Percentiles rank a stretch among this genome's conserved stretches.
phyloP scores from a whole-genome alignment of 2,113 vertebrate genomes.

The Ochotona princeps region DNA sequence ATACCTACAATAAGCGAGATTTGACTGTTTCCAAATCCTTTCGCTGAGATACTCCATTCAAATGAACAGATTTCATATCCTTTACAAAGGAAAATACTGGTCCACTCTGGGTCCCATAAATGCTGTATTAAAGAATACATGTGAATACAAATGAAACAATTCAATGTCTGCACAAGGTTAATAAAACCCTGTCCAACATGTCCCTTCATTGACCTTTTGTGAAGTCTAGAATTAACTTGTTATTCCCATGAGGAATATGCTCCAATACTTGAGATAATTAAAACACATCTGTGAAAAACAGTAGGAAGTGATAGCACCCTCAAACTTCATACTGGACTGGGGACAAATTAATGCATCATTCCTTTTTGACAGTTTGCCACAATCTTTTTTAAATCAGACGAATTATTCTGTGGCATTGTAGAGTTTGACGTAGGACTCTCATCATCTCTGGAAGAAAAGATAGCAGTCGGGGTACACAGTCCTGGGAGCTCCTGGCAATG shows the following conservation, averaged over 20 bases:
- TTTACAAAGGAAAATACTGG: constrained; percentile 22
- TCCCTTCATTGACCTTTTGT: not conserved
- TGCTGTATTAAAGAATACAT: constrained; percentile 14
- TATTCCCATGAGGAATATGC: not conserved
- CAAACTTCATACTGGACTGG: not conserved
- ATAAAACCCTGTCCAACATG: not conserved
- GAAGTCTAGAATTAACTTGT: not conserved
- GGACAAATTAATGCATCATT: not conserved
- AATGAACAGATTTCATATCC: not conserved
- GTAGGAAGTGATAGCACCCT: not conserved
- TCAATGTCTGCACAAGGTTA: not conserved
- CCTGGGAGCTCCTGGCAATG: not conserved
- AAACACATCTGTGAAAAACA: not conserved
- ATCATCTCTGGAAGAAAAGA: not conserved
- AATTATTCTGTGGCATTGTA: not conserved
- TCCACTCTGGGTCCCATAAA: not conserved
- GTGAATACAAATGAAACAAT: not conserved
- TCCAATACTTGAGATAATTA: not conserved
- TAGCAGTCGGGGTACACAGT: accelerated
- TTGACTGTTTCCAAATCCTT: not conserved
- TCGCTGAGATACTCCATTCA: not conserved
- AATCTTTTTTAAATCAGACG: constrained; percentile 42
- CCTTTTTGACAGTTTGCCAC: not conserved
- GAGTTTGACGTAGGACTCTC: not conserved
- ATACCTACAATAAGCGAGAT: not conserved